phyloP scores from a whole-genome alignment of 2,113 vertebrate genomes.

The Phaethon lepturus region DNA sequence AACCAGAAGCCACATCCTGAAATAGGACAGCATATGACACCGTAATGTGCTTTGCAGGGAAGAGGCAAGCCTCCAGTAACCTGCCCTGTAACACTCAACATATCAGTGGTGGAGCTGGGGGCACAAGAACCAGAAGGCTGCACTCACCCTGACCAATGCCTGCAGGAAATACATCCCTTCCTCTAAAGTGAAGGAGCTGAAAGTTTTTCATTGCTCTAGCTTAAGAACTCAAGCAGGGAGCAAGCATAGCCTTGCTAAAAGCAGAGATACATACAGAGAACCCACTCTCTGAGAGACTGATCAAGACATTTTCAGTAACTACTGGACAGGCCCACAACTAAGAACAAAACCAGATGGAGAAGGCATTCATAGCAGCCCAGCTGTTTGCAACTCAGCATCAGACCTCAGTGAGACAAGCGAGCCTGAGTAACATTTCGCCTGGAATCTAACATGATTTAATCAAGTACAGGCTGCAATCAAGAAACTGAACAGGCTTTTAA shows the following conservation, averaged over 20 bases:
- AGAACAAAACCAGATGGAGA: neutral
- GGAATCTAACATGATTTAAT: neutral
- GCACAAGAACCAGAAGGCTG: neutral
- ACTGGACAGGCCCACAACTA: neutral
- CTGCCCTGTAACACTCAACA: neutral
- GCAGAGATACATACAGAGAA: neutral
- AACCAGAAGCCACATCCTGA: neutral
- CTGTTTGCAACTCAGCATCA: neutral
- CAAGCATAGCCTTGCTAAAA: neutral
- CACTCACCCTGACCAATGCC: neutral
- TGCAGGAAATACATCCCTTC: neutral
- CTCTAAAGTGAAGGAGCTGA: neutral
- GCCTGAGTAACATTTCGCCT: neutral
- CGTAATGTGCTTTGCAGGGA: neutral
- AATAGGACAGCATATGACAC: accelerated
- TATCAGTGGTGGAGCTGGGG: neutral
- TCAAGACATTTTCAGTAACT: neutral
- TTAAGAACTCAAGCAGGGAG: neutral
- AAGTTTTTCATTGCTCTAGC: neutral
- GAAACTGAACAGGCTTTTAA: neutral
- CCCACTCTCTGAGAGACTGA: neutral
- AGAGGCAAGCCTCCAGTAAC: neutral
- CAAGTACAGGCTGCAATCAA: neutral
- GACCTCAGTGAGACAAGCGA: neutral
- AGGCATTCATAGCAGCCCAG: neutral